Evolutionary conservation across 2,888 invertebrate genomes (phyloP).

Genomic region (Patella caerulea): DNA sequence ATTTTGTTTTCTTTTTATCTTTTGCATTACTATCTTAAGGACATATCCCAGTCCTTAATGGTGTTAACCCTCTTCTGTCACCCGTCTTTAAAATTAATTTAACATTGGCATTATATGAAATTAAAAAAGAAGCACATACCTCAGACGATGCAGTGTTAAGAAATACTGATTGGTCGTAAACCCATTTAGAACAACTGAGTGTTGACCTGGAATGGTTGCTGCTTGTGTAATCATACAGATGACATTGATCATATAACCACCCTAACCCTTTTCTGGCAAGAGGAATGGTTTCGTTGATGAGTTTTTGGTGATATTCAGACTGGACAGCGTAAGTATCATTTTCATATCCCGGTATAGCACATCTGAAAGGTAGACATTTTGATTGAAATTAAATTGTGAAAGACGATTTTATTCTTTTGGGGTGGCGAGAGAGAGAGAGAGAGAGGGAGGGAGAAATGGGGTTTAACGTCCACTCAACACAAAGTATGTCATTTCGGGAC

Average conservation of each 20-base stretch:
- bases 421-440: too few species aligned
- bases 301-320: constrained; percentile 22
- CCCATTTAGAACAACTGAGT: constrained; percentile 28
- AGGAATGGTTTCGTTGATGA: constrained; percentile 29
- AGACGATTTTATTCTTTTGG: too few species aligned
- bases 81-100: too few species aligned
- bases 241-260: not conserved
- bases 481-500: too few species aligned
- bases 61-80: too few species aligned
- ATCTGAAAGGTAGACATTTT: constrained; percentile 12
- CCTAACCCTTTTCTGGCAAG: not conserved
- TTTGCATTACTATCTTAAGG: too few species aligned
- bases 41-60: too few species aligned
- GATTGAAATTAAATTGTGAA: not conserved
- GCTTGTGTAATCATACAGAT: not conserved
- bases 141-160: constrained; percentile 28
- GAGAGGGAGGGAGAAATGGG: too few species aligned
- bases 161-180: constrained; percentile 33
- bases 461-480: too few species aligned
- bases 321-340: constrained; percentile 26
- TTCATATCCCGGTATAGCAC: constrained; percentile 18
- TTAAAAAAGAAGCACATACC: constrained; percentile 16
- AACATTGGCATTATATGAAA: not conserved
- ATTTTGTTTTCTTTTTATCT: too few species aligned
- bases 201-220: not conserved